Percentiles rank a stretch among this genome's conserved stretches.
phyloP scores from a whole-genome alignment of 2,797 vertebrate species.

The Natrix natrix region DNA sequence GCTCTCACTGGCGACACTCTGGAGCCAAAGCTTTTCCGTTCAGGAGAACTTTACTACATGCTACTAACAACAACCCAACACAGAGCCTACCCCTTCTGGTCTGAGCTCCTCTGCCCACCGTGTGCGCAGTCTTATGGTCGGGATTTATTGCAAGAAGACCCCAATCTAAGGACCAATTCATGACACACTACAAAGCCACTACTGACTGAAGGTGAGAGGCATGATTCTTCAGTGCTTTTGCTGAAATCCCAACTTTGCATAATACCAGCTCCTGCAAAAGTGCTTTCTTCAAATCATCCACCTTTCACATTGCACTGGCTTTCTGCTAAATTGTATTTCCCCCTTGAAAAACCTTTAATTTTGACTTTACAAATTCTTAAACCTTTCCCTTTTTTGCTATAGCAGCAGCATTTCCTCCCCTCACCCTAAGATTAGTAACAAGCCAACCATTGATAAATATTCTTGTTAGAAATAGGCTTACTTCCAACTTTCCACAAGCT shows the following conservation, averaged over 20 bases:
- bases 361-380: neutral
- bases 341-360: neutral
- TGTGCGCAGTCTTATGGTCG: conserved; percentile 52
- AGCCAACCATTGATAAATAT: conserved; percentile 16
- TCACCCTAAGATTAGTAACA: conserved; percentile 15
- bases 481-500: conserved; percentile 45
- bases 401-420: neutral
- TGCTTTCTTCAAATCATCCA: conserved; percentile 34
- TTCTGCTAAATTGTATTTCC: conserved; percentile 49
- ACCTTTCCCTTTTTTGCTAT: neutral
- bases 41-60: conserved; percentile 64
- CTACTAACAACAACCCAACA: conserved; percentile 73
- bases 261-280: conserved; percentile 11
- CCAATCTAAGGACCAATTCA: conserved; percentile 65
- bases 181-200: conserved; percentile 64
- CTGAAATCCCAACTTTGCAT: conserved; percentile 45
- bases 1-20: conserved; percentile 73
- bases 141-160: conserved; percentile 63
- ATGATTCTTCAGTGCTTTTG: conserved; percentile 41
- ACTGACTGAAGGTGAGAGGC: conserved; percentile 59
- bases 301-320: conserved; percentile 47
- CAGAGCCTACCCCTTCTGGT: conserved; percentile 56
- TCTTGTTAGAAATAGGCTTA: conserved; percentile 10
- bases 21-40: conserved; percentile 74
- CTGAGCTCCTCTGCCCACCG: conserved; percentile 55